Base-by-base conservation (phyloP, 2,888 invertebrate species). In the Amphipyra berbera region DNA sequence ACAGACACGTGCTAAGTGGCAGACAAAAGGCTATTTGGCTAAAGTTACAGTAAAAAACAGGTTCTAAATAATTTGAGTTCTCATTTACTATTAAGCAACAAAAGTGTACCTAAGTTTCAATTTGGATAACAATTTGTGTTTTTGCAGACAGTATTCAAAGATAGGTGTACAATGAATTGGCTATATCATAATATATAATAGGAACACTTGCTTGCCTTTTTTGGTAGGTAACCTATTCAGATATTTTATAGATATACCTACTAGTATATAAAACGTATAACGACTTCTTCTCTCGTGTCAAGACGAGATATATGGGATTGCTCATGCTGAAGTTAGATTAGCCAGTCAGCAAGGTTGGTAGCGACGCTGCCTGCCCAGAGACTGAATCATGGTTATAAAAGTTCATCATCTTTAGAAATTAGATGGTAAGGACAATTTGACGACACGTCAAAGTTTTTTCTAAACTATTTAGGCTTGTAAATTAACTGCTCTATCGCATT, bases 91-190 rank as follows among this genome's bases (percentile, higher is more conserved):
- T 61, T 77, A 58, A 15, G 48, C 30, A 64, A 73, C 61, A 61
- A 74, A 68, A 73, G 54, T 67, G 30, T 27, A 35, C 50, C 46
- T 60, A 50, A 52, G 56, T 65, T 77, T 76, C 77, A 68, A 77
- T 73, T 58, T 35, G 12, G 30, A 65, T 41, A 57, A 21, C 64
- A 55, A 73, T 65, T 67, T 60, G 35, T n/a, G 60, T 42, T 73
- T 72, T 77, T 65, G 50, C 10, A 0, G 10, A 6, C 2, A 42
- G 21, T 71, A 46, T 69, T 61, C 57, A 61, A 33, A 62, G 44
- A 38, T 58, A 37, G 42, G 10, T 38, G 42, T 15, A 69, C 27
- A 58, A 69, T 56, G 52, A 74, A 56, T 58, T 56, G 58, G 45
- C 47, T 55, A 42, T 40, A 40, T 68, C 41, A 47, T 57, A 67